phyloP scores from a whole-genome alignment of 1,140 invertebrate species.

The Lasioglossum albipes region DNA sequence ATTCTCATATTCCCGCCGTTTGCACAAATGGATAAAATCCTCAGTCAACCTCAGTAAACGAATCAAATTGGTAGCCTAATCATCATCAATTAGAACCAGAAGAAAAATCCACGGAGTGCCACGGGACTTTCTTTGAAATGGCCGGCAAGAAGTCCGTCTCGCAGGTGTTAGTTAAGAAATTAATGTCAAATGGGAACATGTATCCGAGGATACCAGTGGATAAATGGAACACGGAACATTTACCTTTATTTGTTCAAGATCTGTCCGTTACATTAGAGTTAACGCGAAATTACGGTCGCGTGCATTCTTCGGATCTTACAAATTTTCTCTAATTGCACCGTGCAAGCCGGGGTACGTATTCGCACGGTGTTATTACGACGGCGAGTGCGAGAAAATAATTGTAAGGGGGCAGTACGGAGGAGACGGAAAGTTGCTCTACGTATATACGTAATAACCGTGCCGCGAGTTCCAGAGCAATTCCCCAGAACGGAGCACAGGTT shows the following conservation, averaged over 20 bases:
- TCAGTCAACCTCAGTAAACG: no score
- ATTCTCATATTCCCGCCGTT: no score
- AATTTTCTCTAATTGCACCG: not conserved
- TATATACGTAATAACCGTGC: conserved; percentile 37
- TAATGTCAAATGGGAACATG: not conserved
- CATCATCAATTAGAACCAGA: no score
- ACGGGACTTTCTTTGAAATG: no score
- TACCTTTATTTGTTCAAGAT: not conserved
- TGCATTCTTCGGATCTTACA: not conserved
- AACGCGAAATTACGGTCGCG: not conserved
- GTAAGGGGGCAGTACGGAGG: not conserved
- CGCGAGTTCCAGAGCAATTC: conserved; percentile 4
- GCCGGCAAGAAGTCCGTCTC: no score
- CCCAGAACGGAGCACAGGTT: not conserved
- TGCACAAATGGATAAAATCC: no score
- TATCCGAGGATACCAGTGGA: no score
- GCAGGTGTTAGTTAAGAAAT: not conserved
- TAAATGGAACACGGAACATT: not conserved
- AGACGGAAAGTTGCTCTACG: not conserved
- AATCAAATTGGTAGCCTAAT: no score
- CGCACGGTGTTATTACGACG: not conserved
- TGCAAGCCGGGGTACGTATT: not conserved
- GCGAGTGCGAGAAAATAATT: not conserved
- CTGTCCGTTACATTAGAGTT: not conserved
- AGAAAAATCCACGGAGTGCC: no score